Evolutionary conservation across 2,888 invertebrate genomes (phyloP).

Genomic region (Dicycla oo): DNA sequence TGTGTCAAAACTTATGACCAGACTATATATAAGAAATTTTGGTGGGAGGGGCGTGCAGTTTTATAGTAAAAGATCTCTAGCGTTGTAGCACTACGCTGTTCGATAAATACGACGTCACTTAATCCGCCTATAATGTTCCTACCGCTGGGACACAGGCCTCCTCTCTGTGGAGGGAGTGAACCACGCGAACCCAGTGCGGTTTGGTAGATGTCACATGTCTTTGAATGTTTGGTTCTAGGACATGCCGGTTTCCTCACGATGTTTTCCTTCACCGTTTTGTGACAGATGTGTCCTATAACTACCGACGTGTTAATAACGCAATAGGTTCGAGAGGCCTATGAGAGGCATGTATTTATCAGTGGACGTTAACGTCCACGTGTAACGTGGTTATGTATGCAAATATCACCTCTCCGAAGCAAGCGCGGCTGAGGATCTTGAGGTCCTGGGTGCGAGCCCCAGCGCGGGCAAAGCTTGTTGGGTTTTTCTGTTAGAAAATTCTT

Average conservation of each 20-base stretch:
- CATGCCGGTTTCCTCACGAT: no score
- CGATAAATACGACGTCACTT: neutral
- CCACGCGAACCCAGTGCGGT: no score
- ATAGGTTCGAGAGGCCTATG: neutral
- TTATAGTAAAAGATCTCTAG: neutral
- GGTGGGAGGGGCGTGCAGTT: no score
- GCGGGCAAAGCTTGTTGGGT: slow-evolving; percentile 55
- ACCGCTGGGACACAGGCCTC: no score
- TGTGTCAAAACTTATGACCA: no score
- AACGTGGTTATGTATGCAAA: slow-evolving; percentile 42
- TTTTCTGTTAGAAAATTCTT: slow-evolving; percentile 62
- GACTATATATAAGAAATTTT: no score
- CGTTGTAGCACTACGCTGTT: neutral
- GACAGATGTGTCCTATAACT: neutral
- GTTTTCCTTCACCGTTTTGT: no score
- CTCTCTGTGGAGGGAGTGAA: no score
- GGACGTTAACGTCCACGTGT: slow-evolving; percentile 3
- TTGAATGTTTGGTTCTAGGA: no score
- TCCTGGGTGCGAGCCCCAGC: slow-evolving; percentile 54
- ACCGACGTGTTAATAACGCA: neutral
- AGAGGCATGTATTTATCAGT: neutral
- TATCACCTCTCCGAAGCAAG: slow-evolving; percentile 60
- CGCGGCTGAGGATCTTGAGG: slow-evolving; percentile 56
- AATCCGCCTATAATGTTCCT: no score
- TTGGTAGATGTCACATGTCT: no score